Evolutionary conservation across 2,888 invertebrate genomes (phyloP), one percentile per base, ranked within the genome.

Genomic region (Ophion ellenae): DNA sequence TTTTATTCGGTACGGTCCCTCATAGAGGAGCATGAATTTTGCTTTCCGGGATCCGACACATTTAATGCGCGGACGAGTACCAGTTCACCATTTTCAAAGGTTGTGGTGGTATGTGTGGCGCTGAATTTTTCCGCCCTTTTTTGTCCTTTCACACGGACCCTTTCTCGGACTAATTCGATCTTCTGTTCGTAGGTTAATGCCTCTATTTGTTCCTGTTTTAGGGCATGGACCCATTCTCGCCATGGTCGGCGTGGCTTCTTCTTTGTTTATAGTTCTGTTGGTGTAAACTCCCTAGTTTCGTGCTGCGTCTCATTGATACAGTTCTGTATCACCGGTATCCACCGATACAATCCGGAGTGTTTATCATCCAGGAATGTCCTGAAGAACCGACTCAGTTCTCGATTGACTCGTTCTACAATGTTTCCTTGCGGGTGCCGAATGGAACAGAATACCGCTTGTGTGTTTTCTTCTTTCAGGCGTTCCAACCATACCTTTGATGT

Each of bases 351-450:
- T 5, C 61, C 69, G 0, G 78, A 45, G 2, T 78, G 78, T 45
- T 24, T 36, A 3, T 45, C 69, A 1, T 69, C 36, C 2, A 76
- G 32, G 2, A 78, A 61, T 0, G 78, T 78, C 7, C 77, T 45
- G 10, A 70, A 78, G 6, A 78, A 70, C 28, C 78, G 14, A 6
- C 63, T 61, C 0, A 78, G 9, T 10, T 78, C 78, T 3, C 78
- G 40, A n/a, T 71, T 79, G 1, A 63, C 64, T 9, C 71, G 10
- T 20, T 79, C 71, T 0, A 79, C 70, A 0, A 64, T 53, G 6
- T 79, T 79, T 1, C 71, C 71, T 17, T 79, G 71, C 0, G 79
- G 79, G 57, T 73, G 79, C 17, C 79, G n/a, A 2, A 71, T 73
- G 6, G 79, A 80, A 1, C 71, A 71, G 20, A 79, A 71, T 6